These are phyloP conservation scores for Lordiphosa fenestrarum DNA, from an alignment of 2,888 invertebrate genomes.

Conservation along the genomic window DNA sequence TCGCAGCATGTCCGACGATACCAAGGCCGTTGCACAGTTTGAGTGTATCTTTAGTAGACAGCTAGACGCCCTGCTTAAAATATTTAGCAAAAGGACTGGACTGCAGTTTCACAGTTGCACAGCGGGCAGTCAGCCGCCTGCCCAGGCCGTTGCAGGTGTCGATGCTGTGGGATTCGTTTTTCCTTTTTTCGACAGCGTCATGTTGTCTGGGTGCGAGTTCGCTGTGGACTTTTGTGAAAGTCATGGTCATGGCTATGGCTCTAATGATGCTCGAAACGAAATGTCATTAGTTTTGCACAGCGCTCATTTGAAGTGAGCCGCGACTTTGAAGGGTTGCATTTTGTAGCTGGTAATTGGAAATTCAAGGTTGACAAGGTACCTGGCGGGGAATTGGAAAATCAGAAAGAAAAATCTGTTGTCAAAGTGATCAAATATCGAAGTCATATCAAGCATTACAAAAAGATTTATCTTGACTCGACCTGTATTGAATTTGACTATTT, in stretches of 20 bases:
- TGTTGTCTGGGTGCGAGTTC: conserved; percentile 48
- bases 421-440: conserved; percentile 15
- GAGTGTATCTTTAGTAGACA: conserved; percentile 43
- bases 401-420: conserved; percentile 1
- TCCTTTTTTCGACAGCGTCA: conserved; percentile 53
- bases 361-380: conserved; percentile 34
- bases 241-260: conserved; percentile 55
- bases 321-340: conserved; percentile 38
- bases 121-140: conserved; percentile 24
- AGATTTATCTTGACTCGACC: no score
- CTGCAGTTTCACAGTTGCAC: conserved; percentile 38
- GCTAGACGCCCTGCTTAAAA: conserved; percentile 54
- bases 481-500: no score
- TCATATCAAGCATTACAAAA: neutral
- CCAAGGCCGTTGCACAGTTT: conserved; percentile 5
- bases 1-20: neutral
- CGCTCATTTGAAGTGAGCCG: conserved; percentile 57
- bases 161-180: conserved; percentile 19
- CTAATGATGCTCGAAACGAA: conserved; percentile 68
- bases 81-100: conserved; percentile 9
- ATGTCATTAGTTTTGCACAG: conserved; percentile 70
- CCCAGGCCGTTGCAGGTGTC: conserved; percentile 42
- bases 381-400: neutral
- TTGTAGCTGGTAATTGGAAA: conserved; percentile 17
- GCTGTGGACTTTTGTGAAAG: conserved; percentile 49